Evolutionary conservation across 37 sponge, comb jelly and placozoan genomes (phyloP).

Genomic region (Ianthella basta): DNA sequence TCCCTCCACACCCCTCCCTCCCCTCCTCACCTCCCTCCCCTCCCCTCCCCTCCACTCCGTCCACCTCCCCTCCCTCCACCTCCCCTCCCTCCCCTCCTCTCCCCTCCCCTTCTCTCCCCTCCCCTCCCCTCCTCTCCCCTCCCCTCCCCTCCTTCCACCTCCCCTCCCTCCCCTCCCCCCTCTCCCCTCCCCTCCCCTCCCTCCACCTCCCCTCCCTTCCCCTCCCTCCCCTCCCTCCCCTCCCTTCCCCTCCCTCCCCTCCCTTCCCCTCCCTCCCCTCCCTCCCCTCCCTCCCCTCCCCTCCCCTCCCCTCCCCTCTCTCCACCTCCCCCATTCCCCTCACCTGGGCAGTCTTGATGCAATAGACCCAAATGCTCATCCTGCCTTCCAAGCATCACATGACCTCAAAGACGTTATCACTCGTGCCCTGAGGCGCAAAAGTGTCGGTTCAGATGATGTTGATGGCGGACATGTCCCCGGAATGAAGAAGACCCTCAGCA

Average conservation of each 20-base stretch:
- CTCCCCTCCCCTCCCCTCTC: too few relatives aligned
- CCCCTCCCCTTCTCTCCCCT: neutral
- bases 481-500: slow-evolving; percentile 68
- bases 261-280: too few relatives aligned
- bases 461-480: slow-evolving; percentile 53
- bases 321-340: too few relatives aligned
- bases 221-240: neutral
- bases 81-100: neutral
- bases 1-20: too few relatives aligned
- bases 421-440: slow-evolving; percentile 37
- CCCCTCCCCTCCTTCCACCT: neutral
- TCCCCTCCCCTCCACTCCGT: neutral
- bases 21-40: too few relatives aligned
- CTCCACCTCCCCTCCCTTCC: neutral
- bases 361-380: slow-evolving; percentile 89
- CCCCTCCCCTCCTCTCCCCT: neutral
- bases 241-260: neutral
- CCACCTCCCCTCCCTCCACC: neutral
- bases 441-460: neutral
- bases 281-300: too few relatives aligned
- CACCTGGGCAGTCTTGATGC: slow-evolving; percentile 75
- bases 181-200: neutral
- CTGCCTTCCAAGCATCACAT: slow-evolving; percentile 93
- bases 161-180: neutral
- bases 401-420: slow-evolving; percentile 91